Evolutionary conservation across 2,797 vertebrate species (phyloP).

Genomic region (Epinephelus awoara): DNA sequence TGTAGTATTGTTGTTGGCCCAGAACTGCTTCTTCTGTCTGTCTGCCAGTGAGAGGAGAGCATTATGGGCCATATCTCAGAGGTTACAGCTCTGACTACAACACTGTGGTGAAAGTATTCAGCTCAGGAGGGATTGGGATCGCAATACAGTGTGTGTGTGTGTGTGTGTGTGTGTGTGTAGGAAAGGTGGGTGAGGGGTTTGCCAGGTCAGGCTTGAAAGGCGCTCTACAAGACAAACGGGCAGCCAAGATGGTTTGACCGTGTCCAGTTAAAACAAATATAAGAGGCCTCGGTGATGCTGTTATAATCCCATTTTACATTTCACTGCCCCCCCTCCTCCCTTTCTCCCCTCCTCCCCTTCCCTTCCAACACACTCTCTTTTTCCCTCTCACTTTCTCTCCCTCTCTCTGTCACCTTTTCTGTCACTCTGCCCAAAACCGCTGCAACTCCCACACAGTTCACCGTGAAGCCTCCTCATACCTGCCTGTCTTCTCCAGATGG

Average conservation of each 20-base stretch:
- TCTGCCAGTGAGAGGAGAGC: constrained; percentile 36
- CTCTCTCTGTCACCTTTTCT: constrained; percentile 65
- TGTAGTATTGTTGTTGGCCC: constrained; percentile 65
- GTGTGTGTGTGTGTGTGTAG: constrained; percentile 18
- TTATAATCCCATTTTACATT: constrained; percentile 63
- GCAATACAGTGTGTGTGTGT: constrained; percentile 10
- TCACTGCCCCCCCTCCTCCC: constrained; percentile 17
- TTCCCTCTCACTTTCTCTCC: constrained; percentile 54
- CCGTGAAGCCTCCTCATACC: constrained; percentile 63
- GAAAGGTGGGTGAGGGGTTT: constrained; percentile 42
- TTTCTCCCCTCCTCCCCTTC: neutral
- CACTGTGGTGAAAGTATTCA: constrained; percentile 53
- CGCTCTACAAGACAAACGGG: constrained; percentile 66
- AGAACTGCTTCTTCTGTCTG: constrained; percentile 34
- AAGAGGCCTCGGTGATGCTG: constrained; percentile 58
- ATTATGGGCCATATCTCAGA: constrained; percentile 50
- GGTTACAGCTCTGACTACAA: constrained; percentile 51
- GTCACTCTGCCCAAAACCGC: constrained; percentile 62
- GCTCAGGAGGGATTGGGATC: constrained; percentile 28
- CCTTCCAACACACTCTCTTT: constrained; percentile 36
- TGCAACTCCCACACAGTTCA: constrained; percentile 68
- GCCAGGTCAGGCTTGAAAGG: constrained; percentile 60
- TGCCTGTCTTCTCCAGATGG: constrained; percentile 61
- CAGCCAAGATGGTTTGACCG: constrained; percentile 58
- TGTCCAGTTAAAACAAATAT: constrained; percentile 76